These are phyloP conservation scores for Ormyrus labotus DNA, from an alignment of 2,888 invertebrate genomes.

Conservation along the genomic window DNA sequence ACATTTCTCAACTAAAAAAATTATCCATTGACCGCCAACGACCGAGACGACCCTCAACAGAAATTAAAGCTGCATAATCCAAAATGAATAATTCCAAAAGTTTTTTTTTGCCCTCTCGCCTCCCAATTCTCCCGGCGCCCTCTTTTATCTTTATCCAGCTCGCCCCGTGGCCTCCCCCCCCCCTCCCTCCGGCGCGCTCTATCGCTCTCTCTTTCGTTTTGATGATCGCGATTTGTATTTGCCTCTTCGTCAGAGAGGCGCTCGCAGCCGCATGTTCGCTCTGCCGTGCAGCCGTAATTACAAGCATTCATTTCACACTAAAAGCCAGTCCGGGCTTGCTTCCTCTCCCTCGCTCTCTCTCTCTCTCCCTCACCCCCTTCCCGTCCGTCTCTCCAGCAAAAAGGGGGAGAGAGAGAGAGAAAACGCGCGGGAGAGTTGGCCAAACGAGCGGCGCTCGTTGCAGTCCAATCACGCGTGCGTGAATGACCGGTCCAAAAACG, in stretches of 20 bases:
- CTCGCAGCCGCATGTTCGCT: conserved; percentile 46
- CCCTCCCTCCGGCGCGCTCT: neutral
- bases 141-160: conserved; percentile 9
- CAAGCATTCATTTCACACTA: conserved; percentile 75
- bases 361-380: conserved; percentile 18
- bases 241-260: conserved; percentile 54
- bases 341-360: conserved; percentile 25
- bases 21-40: too few relatives aligned
- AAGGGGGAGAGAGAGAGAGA: conserved; percentile 28
- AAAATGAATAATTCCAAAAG: too few relatives aligned
- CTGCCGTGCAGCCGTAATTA: conserved; percentile 70
- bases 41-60: too few relatives aligned
- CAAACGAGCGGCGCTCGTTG: conserved; percentile 60
- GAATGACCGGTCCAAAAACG: conserved; percentile 39
- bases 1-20: too few relatives aligned
- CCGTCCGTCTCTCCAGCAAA: neutral
- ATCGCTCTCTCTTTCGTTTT: conserved; percentile 48
- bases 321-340: conserved; percentile 67
- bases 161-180: too few relatives aligned
- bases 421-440: conserved; percentile 50
- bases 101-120: neutral
- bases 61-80: too few relatives aligned
- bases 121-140: neutral
- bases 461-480: conserved; percentile 53
- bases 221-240: conserved; percentile 57